Conservation (phyloP, 2,888 invertebrate species). For the Sinotaia quadrata region DNA sequence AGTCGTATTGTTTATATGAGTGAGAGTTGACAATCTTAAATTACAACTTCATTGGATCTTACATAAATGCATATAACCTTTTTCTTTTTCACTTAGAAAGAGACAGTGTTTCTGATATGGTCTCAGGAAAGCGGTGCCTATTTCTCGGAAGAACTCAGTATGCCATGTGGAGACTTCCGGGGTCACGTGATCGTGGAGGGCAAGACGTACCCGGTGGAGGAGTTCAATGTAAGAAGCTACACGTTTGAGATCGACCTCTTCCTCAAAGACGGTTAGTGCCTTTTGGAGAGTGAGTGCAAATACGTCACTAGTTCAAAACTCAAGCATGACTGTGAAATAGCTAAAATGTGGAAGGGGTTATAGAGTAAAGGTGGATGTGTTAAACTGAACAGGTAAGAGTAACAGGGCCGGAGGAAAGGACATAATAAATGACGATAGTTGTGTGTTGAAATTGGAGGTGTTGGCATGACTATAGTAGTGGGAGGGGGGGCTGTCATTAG, state of each 20-base stretch:
- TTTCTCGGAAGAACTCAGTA: slow-evolving; percentile 51
- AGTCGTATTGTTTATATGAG: no score
- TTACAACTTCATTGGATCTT: no score
- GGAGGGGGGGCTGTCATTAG: no score
- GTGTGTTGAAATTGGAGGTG: no score
- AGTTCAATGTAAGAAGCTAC: slow-evolving; percentile 55
- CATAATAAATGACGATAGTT: no score
- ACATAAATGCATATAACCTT: no score
- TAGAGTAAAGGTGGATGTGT: no score
- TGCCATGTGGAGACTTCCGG: slow-evolving; percentile 53
- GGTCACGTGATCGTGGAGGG: slow-evolving; percentile 56
- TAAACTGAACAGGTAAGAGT: no score
- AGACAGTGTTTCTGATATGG: slow-evolving; percentile 54
- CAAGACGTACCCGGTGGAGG: slow-evolving; percentile 56
- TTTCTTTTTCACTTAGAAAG: slow-evolving; percentile 46
- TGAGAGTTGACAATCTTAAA: no score
- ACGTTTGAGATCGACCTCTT: slow-evolving; percentile 61
- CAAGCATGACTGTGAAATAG: background rate
- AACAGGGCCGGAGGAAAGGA: no score
- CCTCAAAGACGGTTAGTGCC: slow-evolving; percentile 34
- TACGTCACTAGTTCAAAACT: no score
- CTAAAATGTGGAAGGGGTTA: background rate
- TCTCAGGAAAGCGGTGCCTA: slow-evolving; percentile 46
- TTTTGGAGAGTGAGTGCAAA: background rate
- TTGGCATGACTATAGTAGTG: no score